These are phyloP conservation scores for Brachypteracias leptosomus DNA, from an alignment of 2,113 vertebrate genomes.

Conservation along the genomic window DNA sequence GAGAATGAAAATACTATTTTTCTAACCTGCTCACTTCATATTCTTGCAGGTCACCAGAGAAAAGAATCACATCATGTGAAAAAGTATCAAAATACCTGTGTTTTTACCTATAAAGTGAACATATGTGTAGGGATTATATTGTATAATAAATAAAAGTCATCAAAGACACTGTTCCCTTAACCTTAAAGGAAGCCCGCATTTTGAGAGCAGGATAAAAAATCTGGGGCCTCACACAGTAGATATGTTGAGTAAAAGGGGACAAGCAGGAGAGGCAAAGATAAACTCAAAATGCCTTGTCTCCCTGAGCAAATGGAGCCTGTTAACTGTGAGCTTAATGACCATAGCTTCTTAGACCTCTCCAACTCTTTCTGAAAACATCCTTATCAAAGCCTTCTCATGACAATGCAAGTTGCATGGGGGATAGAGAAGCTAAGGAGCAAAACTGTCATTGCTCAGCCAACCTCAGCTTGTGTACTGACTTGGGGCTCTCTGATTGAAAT, in stretches of 20 bases:
- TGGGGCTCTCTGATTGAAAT: neutral
- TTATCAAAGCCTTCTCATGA: neutral
- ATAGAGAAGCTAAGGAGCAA: neutral
- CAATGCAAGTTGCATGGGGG: neutral
- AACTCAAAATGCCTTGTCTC: accelerated
- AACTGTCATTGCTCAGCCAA: neutral
- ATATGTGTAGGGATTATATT: neutral
- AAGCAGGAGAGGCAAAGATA: neutral
- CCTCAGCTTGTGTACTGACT: neutral
- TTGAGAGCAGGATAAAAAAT: neutral
- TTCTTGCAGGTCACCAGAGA: neutral
- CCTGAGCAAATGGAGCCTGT: neutral
- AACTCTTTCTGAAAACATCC: neutral
- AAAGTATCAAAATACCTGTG: neutral
- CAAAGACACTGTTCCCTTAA: neutral
- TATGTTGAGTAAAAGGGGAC: neutral
- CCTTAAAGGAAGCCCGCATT: neutral
- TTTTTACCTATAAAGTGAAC: neutral
- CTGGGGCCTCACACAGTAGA: neutral
- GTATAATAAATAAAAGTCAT: neutral
- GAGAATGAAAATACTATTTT: neutral
- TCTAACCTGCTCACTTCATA: neutral
- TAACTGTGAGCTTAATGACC: neutral
- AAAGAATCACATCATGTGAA: neutral
- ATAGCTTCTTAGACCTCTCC: neutral